Evolutionary conservation across 2,113 vertebrate genomes (phyloP).

Genomic region (Ptilonorhynchus violaceus): DNA sequence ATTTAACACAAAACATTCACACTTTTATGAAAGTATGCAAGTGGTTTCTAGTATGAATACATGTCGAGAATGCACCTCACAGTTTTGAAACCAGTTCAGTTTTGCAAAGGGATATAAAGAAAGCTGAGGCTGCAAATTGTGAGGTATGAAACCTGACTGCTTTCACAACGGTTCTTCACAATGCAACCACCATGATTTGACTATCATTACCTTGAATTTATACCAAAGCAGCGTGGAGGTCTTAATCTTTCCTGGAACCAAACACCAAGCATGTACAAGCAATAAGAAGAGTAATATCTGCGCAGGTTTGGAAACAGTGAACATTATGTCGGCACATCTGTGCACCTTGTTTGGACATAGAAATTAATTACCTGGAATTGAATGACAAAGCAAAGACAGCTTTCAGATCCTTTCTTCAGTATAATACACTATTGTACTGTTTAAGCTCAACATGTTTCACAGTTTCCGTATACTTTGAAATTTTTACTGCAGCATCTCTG

Average conservation of each 20-base stretch:
- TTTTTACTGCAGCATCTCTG: slow-evolving; percentile 29
- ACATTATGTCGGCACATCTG: slow-evolving; percentile 44
- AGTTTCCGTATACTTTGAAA: not conserved
- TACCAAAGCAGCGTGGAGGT: not conserved
- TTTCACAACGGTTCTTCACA: not conserved
- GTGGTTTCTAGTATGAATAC: not conserved
- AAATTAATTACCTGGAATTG: slow-evolving; percentile 59
- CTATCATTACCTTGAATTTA: not conserved
- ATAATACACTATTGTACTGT: not conserved
- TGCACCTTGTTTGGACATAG: slow-evolving; percentile 39
- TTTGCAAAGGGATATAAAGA: not conserved
- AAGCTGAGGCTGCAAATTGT: slow-evolving; percentile 1
- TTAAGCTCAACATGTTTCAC: not conserved
- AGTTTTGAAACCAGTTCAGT: not conserved
- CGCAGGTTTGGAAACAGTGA: slow-evolving; percentile 30
- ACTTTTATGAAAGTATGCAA: not conserved
- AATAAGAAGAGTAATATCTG: slow-evolving; percentile 40
- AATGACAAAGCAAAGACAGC: slow-evolving; percentile 15
- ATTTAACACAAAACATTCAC: not conserved
- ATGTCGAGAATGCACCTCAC: rapidly evolving
- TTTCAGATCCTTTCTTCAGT: slow-evolving; percentile 24
- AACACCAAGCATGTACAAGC: not conserved
- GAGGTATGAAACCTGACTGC: not conserved
- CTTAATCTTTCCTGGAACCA: not conserved
- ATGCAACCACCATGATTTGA: not conserved